Evolutionary conservation across 2,888 invertebrate species (phyloP).

Genomic region (Dryobotodes eremita): DNA sequence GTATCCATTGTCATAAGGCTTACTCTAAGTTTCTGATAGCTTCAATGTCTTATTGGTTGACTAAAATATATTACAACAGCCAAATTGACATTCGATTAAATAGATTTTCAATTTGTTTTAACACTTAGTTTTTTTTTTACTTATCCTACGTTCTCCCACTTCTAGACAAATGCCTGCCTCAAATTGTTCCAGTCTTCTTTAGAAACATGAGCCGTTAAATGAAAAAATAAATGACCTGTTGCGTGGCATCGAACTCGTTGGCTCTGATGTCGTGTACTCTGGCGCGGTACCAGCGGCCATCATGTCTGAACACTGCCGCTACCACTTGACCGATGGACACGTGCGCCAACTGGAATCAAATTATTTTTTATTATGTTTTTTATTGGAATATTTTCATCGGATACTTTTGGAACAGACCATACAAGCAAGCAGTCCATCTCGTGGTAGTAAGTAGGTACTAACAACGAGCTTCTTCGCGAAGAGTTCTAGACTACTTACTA

Average conservation of each 20-base stretch:
- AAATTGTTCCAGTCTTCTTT: neutral
- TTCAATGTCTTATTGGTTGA: neutral
- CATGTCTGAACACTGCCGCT: constrained; percentile 95
- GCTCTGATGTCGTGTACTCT: constrained; percentile 92
- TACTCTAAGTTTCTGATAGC: too few species aligned
- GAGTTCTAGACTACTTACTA: neutral
- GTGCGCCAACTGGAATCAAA: constrained; percentile 87
- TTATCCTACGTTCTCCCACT: neutral
- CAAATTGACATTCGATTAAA: neutral
- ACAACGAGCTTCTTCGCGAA: neutral
- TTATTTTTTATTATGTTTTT: too few species aligned
- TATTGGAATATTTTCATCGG: too few species aligned
- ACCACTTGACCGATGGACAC: constrained; percentile 94
- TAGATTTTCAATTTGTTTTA: neutral
- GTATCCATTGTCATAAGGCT: too few species aligned
- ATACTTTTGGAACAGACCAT: neutral
- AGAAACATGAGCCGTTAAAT: neutral
- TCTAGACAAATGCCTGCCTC: neutral
- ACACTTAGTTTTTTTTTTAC: neutral
- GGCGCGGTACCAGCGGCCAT: constrained; percentile 95
- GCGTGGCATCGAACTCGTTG: constrained; percentile 91
- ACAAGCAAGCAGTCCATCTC: neutral
- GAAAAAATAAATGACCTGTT: constrained; percentile 79
- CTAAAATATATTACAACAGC: neutral
- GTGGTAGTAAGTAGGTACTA: too few species aligned